Base-by-base conservation (phyloP, 2,888 invertebrate species). In the Xestia xanthographa region DNA sequence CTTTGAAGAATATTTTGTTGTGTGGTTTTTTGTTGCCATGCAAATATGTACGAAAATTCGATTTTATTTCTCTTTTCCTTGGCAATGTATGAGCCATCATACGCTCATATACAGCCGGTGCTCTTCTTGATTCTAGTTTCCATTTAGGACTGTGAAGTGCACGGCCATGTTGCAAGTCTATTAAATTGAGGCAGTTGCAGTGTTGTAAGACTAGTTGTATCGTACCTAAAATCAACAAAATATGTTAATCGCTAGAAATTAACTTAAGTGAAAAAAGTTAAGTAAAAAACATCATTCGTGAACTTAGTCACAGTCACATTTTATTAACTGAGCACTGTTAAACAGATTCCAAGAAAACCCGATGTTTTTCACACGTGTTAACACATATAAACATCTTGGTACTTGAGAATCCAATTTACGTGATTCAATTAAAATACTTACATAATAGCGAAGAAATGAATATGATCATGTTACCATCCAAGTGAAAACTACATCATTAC, bases 381-480 rank as follows among this genome's bases (percentile, higher is more conserved):
- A n/a, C 45, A 22, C 22, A 26, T 50, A 1, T 5, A n/a, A 50
- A 50, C 17, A 50, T 4, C 22, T 48, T 50, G n/a, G 53, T 48
- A 60, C 20, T 17, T 22, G 38, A 29, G n/a, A 41, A 34, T n/a
- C 12, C 34, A 8, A 53, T 53, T 76, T 9, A 0, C 20, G 41
- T 41, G 17, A 48, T 66, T 67, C 2, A 41, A 29, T 48, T 8
- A 26, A 58, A 34, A 41, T 83, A 93, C 93, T 92, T 82, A 93
- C 93, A 90, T 71, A 90, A 69, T 22, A 89, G 73, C 71, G 79
- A 45, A 71, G 80, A 75, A 70, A 88, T 41, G 79, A 81, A 68
- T 77, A 87, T 84, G 87, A 82, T 88, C 92, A 92, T 93, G 83
- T 90, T 92, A 79, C 78, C 87, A 89, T 90, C 60, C 60, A 83